phyloP scores from a whole-genome alignment of 2,888 invertebrate species.

The Sarcophaga caerulescens region DNA sequence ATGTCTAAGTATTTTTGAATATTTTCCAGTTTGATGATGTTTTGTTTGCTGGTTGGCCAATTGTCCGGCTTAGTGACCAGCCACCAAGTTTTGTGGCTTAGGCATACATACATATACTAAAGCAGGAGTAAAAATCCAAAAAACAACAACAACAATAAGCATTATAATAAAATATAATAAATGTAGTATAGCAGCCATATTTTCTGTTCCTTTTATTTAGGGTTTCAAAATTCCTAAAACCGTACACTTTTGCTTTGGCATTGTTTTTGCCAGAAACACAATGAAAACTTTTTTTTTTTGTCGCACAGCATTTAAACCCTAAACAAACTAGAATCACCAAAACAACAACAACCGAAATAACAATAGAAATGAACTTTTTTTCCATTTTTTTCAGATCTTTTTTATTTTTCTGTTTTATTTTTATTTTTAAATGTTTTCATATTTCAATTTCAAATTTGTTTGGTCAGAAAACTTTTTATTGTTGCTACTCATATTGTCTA shows the following conservation, averaged over 20 bases:
- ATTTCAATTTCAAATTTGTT: conserved; percentile 50
- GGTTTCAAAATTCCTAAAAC: no score
- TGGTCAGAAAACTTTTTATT: conserved; percentile 37
- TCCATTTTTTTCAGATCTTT: no score
- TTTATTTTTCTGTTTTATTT: no score
- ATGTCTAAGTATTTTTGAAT: not conserved
- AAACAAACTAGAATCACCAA: not conserved
- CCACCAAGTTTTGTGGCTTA: not conserved
- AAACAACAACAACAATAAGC: not conserved
- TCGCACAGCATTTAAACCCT: not conserved
- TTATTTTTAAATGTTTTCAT: conserved; percentile 49
- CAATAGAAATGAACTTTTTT: conserved; percentile 8
- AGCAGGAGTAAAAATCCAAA: not conserved
- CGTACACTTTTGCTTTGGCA: not conserved
- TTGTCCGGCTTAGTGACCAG: not conserved
- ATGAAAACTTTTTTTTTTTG: not conserved
- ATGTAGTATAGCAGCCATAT: no score
- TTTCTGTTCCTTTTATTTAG: no score
- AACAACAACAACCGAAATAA: not conserved
- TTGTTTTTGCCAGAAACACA: not conserved
- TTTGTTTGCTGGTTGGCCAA: conserved; percentile 6
- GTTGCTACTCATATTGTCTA: not conserved
- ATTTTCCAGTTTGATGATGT: not conserved
- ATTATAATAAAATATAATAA: no score
- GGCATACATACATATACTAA: not conserved